A percentile compares a stretch with the other conserved stretches of the same genome.
phyloP scores from a whole-genome alignment of 2,888 invertebrate species.

The Bellardia pandia region DNA sequence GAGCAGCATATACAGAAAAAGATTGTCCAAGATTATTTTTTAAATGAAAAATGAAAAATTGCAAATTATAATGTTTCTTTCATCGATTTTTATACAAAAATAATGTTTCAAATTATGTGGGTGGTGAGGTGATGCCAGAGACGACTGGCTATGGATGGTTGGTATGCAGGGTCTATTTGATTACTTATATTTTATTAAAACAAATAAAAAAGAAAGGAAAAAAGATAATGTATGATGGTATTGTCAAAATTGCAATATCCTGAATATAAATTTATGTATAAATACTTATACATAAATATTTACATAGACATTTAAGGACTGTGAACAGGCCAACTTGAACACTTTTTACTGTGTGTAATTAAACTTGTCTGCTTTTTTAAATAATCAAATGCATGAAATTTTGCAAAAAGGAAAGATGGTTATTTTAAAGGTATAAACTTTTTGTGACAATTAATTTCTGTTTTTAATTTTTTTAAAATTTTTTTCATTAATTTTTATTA shows the following conservation, averaged over 20 bases:
- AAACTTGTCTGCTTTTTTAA: too few species aligned
- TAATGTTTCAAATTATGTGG: slow-evolving; percentile 29
- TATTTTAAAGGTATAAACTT: too few species aligned
- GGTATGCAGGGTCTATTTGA: slow-evolving; percentile 1
- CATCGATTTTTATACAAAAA: slow-evolving; percentile 45
- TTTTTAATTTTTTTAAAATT: too few species aligned
- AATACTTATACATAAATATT: slow-evolving; percentile 13
- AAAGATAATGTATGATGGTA: slow-evolving; percentile 48
- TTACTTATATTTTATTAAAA: slow-evolving; percentile 11
- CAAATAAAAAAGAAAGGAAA: neutral
- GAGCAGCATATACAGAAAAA: slow-evolving; percentile 16
- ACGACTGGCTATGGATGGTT: neutral
- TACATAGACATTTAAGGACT: neutral
- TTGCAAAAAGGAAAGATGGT: too few species aligned
- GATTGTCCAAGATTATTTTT: slow-evolving; percentile 60
- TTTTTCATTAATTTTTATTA: too few species aligned
- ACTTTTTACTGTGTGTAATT: too few species aligned
- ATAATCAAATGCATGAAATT: too few species aligned
- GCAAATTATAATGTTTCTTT: slow-evolving; percentile 55
- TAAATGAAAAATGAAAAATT: slow-evolving; percentile 57
- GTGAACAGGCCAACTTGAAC: neutral
- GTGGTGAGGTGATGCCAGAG: neutral
- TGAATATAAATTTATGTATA: slow-evolving; percentile 9
- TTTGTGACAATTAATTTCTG: too few species aligned
- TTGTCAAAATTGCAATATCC: slow-evolving; percentile 48